These are phyloP conservation scores for Lymantria dispar DNA, from an alignment of 2,888 invertebrate genomes.

Conservation along the genomic window DNA sequence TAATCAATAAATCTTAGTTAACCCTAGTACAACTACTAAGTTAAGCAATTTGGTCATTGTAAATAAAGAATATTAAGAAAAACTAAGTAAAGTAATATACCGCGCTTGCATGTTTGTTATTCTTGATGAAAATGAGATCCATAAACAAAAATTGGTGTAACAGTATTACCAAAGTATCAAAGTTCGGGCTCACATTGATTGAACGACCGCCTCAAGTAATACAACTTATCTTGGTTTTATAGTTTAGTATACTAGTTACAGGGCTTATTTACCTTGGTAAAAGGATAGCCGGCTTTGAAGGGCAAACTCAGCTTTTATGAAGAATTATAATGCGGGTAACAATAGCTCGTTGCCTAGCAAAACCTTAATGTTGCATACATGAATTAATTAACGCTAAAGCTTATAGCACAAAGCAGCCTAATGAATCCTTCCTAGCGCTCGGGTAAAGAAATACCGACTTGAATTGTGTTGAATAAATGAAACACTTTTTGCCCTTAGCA, in stretches of 20 bases:
- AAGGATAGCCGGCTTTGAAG: conserved; percentile 1
- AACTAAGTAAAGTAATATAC: too few species aligned
- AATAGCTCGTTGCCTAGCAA: background rate
- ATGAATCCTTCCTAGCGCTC: background rate
- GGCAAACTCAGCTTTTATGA: background rate
- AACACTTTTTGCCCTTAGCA: too few species aligned
- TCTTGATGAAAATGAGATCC: conserved; percentile 35
- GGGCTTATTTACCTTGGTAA: background rate
- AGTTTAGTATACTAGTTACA: conserved; percentile 9
- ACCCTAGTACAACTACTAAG: too few species aligned
- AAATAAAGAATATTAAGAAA: background rate
- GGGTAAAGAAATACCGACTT: background rate
- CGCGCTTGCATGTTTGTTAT: background rate
- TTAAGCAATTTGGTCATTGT: too few species aligned
- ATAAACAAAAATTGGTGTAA: conserved; percentile 42
- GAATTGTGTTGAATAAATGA: too few species aligned
- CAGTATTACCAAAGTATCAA: conserved; percentile 41
- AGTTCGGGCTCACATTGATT: conserved; percentile 50
- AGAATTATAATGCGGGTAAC: background rate
- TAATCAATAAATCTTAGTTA: too few species aligned
- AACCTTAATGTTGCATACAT: background rate
- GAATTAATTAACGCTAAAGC: background rate
- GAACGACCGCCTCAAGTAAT: conserved; percentile 34
- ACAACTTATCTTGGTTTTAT: conserved; percentile 25
- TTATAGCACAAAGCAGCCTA: background rate